These are phyloP conservation scores for Heliconius congener DNA, from an alignment of 1,140 invertebrate species.

Conservation along the genomic window DNA sequence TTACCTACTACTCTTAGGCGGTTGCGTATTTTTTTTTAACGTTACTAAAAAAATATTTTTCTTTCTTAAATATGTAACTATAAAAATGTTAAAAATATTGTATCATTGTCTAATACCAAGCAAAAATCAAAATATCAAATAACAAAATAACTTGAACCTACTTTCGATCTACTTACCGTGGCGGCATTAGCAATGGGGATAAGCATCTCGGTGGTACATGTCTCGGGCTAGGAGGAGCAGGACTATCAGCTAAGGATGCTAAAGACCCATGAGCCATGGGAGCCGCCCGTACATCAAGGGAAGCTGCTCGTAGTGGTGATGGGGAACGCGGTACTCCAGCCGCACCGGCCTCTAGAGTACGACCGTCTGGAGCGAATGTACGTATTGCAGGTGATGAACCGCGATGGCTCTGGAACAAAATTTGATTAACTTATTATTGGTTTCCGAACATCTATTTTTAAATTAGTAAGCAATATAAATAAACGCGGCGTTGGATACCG, in stretches of 20 bases:
- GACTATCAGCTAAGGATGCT: slow-evolving; percentile 81
- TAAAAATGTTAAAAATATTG: too few species aligned
- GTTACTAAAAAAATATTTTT: too few species aligned
- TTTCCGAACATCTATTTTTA: background rate
- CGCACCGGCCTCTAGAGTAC: slow-evolving; percentile 84
- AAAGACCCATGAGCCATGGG: slow-evolving; percentile 82
- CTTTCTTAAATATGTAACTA: too few species aligned
- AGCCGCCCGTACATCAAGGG: slow-evolving; percentile 85
- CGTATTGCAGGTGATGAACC: slow-evolving; percentile 90
- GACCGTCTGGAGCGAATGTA: slow-evolving; percentile 88
- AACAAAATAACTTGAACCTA: background rate
- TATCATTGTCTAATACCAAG: too few species aligned
- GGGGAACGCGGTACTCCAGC: slow-evolving; percentile 85
- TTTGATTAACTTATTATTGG: background rate
- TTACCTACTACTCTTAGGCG: too few species aligned
- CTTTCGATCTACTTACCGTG: slow-evolving; percentile 62
- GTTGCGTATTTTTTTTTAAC: too few species aligned
- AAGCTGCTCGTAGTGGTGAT: slow-evolving; percentile 88
- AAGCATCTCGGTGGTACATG: slow-evolving; percentile 83
- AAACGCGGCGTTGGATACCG: too few species aligned
- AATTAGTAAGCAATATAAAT: background rate
- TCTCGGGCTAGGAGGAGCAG: slow-evolving; percentile 78
- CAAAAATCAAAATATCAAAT: too few species aligned
- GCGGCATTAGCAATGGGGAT: slow-evolving; percentile 87
- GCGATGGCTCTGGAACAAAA: slow-evolving; percentile 82